phyloP scores from a whole-genome alignment of 2,888 invertebrate genomes.

The Rhogogaster chlorosoma region DNA sequence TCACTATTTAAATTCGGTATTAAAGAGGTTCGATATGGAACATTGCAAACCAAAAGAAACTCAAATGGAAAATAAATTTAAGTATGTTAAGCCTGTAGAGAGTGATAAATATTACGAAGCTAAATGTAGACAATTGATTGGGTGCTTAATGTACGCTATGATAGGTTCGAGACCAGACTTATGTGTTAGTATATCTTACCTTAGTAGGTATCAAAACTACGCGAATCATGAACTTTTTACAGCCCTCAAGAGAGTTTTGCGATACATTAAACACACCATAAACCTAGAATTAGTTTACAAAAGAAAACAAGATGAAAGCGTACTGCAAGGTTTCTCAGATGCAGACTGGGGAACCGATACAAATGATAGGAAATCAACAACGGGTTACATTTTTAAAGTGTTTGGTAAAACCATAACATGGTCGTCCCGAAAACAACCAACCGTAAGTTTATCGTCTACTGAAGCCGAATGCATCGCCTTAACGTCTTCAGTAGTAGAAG shows the following conservation, averaged over 20 bases:
- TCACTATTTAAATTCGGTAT: too few relatives aligned
- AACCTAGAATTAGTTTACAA: constrained; percentile 1
- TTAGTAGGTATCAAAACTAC: background rate
- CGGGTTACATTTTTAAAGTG: constrained; percentile 26
- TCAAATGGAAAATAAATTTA: too few relatives aligned
- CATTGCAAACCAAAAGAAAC: too few relatives aligned
- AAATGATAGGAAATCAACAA: constrained; percentile 13
- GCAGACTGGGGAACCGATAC: constrained; percentile 22
- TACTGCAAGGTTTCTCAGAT: constrained; percentile 3
- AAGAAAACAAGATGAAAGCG: background rate
- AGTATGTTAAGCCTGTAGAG: too few relatives aligned
- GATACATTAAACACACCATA: background rate
- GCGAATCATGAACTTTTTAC: background rate
- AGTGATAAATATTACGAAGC: constrained; percentile 10
- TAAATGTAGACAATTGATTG: background rate
- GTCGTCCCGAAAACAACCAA: too few relatives aligned
- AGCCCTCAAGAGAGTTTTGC: background rate
- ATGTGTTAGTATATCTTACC: background rate
- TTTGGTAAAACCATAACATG: background rate
- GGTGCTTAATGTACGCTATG: background rate
- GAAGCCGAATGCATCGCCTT: too few relatives aligned
- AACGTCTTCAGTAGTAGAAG: background rate
- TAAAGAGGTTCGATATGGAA: too few relatives aligned
- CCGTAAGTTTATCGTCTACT: too few relatives aligned
- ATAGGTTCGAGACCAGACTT: background rate